Conservation (phyloP, 2,113 vertebrate genomes). For the Proteles cristata region DNA sequence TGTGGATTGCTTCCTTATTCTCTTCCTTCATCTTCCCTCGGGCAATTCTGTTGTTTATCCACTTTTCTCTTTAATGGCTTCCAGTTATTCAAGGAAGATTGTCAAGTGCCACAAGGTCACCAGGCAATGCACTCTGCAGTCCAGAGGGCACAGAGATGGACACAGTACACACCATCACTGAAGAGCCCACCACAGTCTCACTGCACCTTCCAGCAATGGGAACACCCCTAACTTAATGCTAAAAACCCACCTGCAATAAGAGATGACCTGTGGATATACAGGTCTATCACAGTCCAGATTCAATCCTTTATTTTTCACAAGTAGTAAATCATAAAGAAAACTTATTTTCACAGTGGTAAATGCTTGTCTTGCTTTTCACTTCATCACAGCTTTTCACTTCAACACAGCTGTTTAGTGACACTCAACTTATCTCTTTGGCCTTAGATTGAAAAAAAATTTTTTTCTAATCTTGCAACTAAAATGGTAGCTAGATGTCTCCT, state of each 20-base stretch:
- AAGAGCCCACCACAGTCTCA: not conserved
- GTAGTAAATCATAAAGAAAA: not conserved
- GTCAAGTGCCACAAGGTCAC: not conserved
- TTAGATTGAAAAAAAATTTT: constrained; percentile 17
- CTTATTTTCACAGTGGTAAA: not conserved
- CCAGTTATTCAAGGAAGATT: not conserved
- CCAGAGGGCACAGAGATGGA: not conserved
- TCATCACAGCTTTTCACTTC: not conserved
- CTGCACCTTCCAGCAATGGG: not conserved
- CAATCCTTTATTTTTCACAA: constrained; percentile 8
- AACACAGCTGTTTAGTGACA: not conserved
- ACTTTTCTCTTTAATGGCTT: not conserved
- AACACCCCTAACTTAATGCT: not conserved
- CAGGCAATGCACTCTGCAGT: not conserved
- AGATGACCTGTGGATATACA: not conserved
- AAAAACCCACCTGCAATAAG: not conserved
- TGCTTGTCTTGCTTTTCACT: not conserved
- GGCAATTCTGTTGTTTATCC: not conserved
- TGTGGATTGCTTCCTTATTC: not conserved
- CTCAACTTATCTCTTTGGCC: not conserved
- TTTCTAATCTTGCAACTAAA: not conserved
- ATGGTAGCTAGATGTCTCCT: not conserved
- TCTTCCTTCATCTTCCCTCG: constrained; percentile 9
- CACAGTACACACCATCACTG: not conserved
- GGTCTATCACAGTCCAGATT: not conserved